These are phyloP conservation scores for Pampus argenteus DNA, from an alignment of 2,797 vertebrate genomes.

Conservation along the genomic window DNA sequence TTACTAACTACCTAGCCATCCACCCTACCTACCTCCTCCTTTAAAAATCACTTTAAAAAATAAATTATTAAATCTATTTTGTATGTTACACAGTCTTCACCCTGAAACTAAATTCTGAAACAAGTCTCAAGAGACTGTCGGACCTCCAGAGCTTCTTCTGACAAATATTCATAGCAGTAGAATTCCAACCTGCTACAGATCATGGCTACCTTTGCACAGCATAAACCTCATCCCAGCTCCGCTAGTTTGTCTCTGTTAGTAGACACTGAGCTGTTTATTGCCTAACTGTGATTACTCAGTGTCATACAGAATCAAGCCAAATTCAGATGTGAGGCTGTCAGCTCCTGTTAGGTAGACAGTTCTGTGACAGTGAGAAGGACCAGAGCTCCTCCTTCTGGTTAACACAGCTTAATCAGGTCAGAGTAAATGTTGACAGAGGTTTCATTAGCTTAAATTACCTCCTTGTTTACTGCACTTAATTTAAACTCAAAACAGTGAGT, in stretches of 20 bases:
- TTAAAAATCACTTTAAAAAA: too few relatives aligned
- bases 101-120: too few relatives aligned
- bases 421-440: background rate
- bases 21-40: too few relatives aligned
- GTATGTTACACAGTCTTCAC: background rate
- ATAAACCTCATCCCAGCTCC: background rate
- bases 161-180: background rate
- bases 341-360: background rate
- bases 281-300: background rate
- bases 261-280: background rate
- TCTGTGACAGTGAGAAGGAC: constrained; percentile 8
- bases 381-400: constrained; percentile 50
- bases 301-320: background rate
- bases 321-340: background rate
- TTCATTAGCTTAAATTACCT: too few relatives aligned
- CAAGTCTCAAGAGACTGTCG: too few relatives aligned
- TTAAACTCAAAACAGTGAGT: too few relatives aligned
- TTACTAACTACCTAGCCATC: too few relatives aligned
- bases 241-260: background rate
- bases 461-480: too few relatives aligned
- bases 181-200: background rate
- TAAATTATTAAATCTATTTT: too few relatives aligned
- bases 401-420: constrained; percentile 9
- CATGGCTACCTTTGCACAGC: background rate
- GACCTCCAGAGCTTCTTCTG: background rate